phyloP scores from a whole-genome alignment of 2,113 vertebrate genomes.

The Gallinago paraguaiae region DNA sequence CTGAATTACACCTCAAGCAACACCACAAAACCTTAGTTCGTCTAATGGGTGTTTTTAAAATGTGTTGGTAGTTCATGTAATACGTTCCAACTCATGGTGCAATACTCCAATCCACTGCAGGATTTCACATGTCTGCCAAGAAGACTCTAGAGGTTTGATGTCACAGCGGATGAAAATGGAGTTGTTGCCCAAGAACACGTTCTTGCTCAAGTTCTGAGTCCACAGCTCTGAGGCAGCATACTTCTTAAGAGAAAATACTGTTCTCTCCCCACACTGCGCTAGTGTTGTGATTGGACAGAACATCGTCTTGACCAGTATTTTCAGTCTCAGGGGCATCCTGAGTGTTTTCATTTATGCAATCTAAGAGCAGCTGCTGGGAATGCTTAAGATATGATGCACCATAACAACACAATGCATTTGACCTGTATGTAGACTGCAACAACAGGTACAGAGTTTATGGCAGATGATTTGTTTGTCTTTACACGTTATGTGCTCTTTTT shows the following conservation, averaged over 20 bases:
- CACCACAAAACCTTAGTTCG: background rate
- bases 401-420: background rate
- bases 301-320: background rate
- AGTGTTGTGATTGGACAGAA: background rate
- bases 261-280: rapidly evolving
- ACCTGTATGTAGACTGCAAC: background rate
- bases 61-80: background rate
- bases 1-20: background rate
- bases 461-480: background rate
- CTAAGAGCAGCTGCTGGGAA: background rate
- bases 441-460: rapidly evolving
- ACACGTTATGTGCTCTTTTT: background rate
- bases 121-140: background rate
- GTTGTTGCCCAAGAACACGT: background rate
- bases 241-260: rapidly evolving
- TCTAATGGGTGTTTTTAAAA: background rate
- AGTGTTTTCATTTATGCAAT: background rate
- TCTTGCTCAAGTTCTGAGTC: background rate
- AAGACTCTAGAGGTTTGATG: rapidly evolving
- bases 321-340: background rate
- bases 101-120: rapidly evolving
- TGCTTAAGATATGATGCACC: background rate
- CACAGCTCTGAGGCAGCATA: rapidly evolving
- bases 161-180: background rate
- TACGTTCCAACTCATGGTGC: background rate